phyloP scores from a whole-genome alignment of 2,113 vertebrate genomes.

The Sus scrofa region T2T-Sscrofa CM000820.6:80332001-80332500 shows the following conservation, averaged over 20 bases:
- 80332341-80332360: neutral
- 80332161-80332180: neutral
- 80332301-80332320: neutral
- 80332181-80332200: slow-evolving; percentile 16
- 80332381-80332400: no score
- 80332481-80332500: no score
- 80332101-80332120: neutral
- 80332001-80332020: neutral
- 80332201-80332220: neutral
- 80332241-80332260: neutral
- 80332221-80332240: neutral
- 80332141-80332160: neutral
- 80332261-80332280: neutral
- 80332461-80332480: no score
- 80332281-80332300: neutral
- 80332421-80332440: no score
- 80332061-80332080: neutral
- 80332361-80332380: neutral
- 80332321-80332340: neutral
- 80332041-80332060: neutral
- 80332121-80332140: neutral
- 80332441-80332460: no score
- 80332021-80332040: neutral
- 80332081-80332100: neutral
- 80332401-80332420: no score